Conservation (phyloP, 2,888 invertebrate genomes). For the Cosmia trapezina region DNA sequence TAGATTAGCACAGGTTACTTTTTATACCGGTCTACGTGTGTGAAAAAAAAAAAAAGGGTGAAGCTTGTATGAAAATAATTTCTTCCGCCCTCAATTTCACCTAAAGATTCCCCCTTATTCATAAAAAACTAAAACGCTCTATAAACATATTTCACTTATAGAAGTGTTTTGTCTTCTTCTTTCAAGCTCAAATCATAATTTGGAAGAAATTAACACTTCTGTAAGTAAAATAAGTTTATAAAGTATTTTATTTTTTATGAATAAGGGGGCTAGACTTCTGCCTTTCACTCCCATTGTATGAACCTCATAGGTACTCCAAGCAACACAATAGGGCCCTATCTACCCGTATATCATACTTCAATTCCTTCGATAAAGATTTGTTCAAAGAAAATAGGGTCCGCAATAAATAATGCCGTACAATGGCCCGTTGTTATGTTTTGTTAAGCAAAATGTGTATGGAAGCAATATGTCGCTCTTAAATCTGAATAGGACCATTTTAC, state of each 20-base stretch:
- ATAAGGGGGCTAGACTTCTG: neutral
- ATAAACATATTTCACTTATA: too few species aligned
- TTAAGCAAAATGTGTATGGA: slow-evolving; percentile 32
- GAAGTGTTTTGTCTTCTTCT: too few species aligned
- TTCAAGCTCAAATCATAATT: too few species aligned
- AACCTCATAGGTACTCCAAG: slow-evolving; percentile 25
- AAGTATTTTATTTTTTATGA: too few species aligned
- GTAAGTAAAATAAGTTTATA: too few species aligned
- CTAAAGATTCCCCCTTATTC: neutral
- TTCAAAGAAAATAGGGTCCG: slow-evolving; percentile 43
- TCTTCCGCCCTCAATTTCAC: neutral
- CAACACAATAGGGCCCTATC: slow-evolving; percentile 43
- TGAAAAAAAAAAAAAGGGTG: too few species aligned
- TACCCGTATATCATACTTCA: slow-evolving; percentile 45
- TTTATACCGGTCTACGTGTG: too few species aligned
- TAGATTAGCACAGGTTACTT: too few species aligned
- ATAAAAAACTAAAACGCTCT: too few species aligned
- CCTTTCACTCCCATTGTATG: slow-evolving; percentile 1
- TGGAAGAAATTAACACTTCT: too few species aligned
- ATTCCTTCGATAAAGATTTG: slow-evolving; percentile 51
- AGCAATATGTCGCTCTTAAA: slow-evolving; percentile 33
- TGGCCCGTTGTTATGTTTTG: slow-evolving; percentile 34
- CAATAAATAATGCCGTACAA: slow-evolving; percentile 50
- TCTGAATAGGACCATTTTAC: slow-evolving; percentile 21
- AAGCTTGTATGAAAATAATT: neutral